Evolutionary conservation across 2,797 vertebrate genomes (phyloP).

Genomic region (Schizopygopsis pylzovi): DNA sequence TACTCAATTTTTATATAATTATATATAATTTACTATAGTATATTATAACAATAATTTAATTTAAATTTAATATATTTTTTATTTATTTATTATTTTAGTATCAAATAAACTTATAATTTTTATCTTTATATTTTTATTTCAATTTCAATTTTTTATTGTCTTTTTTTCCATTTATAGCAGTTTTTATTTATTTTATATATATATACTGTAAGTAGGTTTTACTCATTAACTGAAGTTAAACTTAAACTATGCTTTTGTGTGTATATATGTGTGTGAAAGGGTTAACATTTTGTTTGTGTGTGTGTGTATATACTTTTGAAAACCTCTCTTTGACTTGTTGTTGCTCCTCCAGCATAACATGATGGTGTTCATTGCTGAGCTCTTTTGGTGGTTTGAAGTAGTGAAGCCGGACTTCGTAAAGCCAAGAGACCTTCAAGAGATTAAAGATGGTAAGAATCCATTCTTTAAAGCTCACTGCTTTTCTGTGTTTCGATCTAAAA

Average conservation of each 20-base stretch:
- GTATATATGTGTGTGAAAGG: too few relatives aligned
- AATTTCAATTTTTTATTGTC: neutral
- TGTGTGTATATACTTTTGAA: neutral
- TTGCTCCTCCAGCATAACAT: slow-evolving; percentile 83
- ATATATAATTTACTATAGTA: neutral
- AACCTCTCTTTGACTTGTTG: neutral
- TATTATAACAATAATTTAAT: neutral
- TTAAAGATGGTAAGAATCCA: slow-evolving; percentile 85
- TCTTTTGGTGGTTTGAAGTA: slow-evolving; percentile 98
- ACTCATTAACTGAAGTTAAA: neutral
- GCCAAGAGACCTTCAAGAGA: slow-evolving; percentile 88
- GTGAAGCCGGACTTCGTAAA: slow-evolving; percentile 95
- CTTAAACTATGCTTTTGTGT: too few relatives aligned
- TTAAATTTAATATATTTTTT: neutral
- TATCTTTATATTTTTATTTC: neutral
- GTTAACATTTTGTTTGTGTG: neutral
- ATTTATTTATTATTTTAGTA: neutral
- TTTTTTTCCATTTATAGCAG: neutral
- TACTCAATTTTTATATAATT: neutral
- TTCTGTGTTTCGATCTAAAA: neutral
- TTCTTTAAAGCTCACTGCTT: neutral
- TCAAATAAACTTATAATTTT: neutral
- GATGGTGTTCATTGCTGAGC: slow-evolving; percentile 94
- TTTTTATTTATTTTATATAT: neutral
- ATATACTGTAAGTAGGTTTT: neutral